A percentile compares a stretch with the other conserved stretches of the same genome.
phyloP scores from a whole-genome alignment of 2,113 vertebrate species.

The Calyptomena viridis region DNA sequence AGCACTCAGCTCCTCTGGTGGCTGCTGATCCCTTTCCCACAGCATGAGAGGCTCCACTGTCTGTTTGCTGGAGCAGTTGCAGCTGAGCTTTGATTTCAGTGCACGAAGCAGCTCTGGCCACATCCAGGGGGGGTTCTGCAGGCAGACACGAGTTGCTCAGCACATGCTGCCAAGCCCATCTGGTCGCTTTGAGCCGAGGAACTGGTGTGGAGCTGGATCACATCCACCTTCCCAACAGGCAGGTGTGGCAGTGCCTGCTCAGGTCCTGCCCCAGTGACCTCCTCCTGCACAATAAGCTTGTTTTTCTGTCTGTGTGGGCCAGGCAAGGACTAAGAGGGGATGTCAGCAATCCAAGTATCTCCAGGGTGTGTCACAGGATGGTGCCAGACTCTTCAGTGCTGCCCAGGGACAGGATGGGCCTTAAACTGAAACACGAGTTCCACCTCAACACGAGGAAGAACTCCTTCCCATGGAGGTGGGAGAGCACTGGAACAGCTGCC shows the following conservation, averaged over 20 bases:
- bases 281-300: neutral
- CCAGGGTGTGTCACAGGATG: neutral
- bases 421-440: neutral
- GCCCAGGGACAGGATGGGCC: neutral
- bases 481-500: neutral
- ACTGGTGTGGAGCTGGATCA: neutral
- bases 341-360: neutral
- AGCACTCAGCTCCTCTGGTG: neutral
- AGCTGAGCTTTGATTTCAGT: slow-evolving; percentile 29
- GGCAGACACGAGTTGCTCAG: neutral
- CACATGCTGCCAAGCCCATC: neutral
- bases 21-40: neutral
- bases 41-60: neutral
- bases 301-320: neutral
- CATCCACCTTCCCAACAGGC: neutral
- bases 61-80: neutral
- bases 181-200: neutral
- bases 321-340: neutral
- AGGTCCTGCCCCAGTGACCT: neutral
- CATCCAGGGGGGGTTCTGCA: neutral
- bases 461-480: neutral
- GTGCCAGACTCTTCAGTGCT: neutral
- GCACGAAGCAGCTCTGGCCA: neutral
- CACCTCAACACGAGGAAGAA: neutral
- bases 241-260: fast-evolving